Percentiles rank a stretch among this genome's conserved stretches.
phyloP scores from a whole-genome alignment of 2,113 vertebrate species.

The Etia nguti region DNA sequence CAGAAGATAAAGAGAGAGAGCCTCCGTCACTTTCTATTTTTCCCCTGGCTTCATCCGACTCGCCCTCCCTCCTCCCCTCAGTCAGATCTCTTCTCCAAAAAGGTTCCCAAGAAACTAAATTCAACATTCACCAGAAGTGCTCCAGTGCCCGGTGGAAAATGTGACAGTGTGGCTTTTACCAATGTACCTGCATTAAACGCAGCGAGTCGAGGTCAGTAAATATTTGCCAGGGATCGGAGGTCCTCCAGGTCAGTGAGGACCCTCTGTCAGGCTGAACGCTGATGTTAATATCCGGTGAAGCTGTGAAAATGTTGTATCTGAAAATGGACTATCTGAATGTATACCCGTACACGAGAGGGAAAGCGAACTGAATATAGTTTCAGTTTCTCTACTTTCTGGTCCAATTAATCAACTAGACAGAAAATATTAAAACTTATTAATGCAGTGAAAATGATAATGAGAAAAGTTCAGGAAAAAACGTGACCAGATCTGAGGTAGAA shows the following conservation, averaged over 20 bases:
- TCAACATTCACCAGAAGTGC: not conserved
- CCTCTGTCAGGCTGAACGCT: not conserved
- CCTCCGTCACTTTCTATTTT: constrained; percentile 30
- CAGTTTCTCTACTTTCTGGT: not conserved
- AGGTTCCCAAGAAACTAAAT: not conserved
- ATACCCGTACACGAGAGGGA: fast-evolving
- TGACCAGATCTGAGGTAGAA: not conserved
- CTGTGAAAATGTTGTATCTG: not conserved
- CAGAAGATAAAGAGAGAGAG: not conserved
- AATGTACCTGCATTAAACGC: not conserved
- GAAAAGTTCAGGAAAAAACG: not conserved
- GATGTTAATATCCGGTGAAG: not conserved
- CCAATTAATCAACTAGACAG: not conserved
- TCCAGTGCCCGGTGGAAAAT: not conserved
- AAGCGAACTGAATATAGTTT: not conserved
- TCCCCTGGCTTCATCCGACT: constrained; percentile 16
- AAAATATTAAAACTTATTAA: not conserved
- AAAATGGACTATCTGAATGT: not conserved
- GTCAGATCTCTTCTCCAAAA: not conserved
- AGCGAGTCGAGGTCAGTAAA: not conserved
- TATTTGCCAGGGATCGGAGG: not conserved
- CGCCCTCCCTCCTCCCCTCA: not conserved
- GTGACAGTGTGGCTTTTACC: not conserved
- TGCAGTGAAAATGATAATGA: not conserved
- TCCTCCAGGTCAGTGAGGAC: not conserved